phyloP scores from a whole-genome alignment of 2,113 vertebrate genomes.

The Ascaphus truei region DNA sequence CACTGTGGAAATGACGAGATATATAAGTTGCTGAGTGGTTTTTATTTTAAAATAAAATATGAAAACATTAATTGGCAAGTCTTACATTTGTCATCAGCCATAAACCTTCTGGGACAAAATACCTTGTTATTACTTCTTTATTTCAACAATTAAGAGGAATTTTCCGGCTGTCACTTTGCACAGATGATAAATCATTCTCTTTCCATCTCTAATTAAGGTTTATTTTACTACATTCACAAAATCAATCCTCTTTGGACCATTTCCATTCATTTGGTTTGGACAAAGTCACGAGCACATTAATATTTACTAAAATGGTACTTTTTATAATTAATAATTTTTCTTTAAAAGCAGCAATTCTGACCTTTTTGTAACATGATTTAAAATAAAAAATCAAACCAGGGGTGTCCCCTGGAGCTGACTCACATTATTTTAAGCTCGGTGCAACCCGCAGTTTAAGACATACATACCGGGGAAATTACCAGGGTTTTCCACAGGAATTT shows the following conservation, averaged over 20 bases:
- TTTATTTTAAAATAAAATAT: constrained; percentile 45
- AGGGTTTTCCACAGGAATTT: no score
- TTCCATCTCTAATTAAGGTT: background rate
- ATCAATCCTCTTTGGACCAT: background rate
- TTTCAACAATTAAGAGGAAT: constrained; percentile 8
- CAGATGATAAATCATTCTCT: background rate
- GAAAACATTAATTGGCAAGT: constrained; percentile 20
- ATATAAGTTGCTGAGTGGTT: constrained; percentile 53
- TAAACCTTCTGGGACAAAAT: constrained; percentile 27
- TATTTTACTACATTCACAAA: background rate
- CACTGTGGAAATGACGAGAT: constrained; percentile 43
- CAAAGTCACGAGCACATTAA: no score
- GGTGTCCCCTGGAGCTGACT: no score
- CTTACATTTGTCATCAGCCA: constrained; percentile 37
- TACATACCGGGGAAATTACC: no score
- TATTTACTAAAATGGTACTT: no score
- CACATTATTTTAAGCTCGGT: no score
- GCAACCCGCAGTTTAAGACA: no score
- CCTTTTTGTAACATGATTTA: no score
- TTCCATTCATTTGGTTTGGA: no score
- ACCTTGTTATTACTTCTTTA: background rate
- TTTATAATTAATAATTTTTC: no score
- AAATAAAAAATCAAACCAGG: no score
- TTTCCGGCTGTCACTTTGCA: background rate
- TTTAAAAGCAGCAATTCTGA: no score